phyloP scores from a whole-genome alignment of 2,113 vertebrate genomes.

The Lepidiolamprologus cunningtoni region DNA sequence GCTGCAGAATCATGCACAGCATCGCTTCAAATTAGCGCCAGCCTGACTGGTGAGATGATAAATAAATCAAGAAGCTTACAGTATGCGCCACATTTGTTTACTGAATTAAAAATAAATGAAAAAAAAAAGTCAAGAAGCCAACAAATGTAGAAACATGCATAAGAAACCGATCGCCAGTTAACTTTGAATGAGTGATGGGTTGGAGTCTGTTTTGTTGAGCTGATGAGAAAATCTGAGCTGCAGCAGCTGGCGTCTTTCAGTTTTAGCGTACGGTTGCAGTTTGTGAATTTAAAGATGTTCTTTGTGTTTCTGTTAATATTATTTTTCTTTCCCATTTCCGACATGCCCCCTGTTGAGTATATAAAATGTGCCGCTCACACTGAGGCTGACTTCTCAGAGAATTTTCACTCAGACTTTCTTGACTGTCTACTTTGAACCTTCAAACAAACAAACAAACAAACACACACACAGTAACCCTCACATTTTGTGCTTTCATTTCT shows the following conservation, averaged over 20 bases:
- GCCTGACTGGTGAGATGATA: not conserved
- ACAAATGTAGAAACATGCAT: not conserved
- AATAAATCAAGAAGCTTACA: slow-evolving; percentile 14
- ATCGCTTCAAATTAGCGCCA: not conserved
- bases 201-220: not conserved
- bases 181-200: not conserved
- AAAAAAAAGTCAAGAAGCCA: not conserved
- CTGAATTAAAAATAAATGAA: slow-evolving; percentile 1
- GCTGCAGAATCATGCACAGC: not conserved
- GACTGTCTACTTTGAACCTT: not conserved
- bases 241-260: not conserved
- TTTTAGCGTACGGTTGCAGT: not conserved
- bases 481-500: not conserved
- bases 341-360: not conserved
- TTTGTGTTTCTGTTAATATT: slow-evolving; percentile 12
- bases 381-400: not conserved
- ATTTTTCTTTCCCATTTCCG: slow-evolving; percentile 1
- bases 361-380: not conserved
- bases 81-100: not conserved
- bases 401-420: not conserved
- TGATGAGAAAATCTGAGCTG: not conserved
- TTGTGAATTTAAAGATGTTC: not conserved
- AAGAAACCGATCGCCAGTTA: not conserved
- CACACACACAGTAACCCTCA: not conserved
- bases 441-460: not conserved